Base-by-base conservation (phyloP, 2,797 vertebrate species). In the Sebastes minor region DNA sequence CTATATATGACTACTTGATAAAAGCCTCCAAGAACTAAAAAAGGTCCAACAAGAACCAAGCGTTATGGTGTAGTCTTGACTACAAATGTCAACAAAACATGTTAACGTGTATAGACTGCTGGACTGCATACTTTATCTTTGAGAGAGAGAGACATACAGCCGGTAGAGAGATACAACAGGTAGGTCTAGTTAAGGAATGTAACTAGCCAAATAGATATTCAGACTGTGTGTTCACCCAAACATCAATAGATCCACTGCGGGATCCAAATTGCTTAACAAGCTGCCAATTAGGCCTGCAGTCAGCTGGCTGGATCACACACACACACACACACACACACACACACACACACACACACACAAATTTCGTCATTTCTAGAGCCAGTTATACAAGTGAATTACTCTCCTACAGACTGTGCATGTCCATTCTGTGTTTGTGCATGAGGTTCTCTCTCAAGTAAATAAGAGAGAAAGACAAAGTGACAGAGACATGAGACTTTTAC, bases 251-350 rank as follows among this genome's bases (percentile, higher is more conserved):
- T 93, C 82, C 95, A 94, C 93, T 95, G 95, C 92, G 95, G 93
- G 92, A 95, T 96, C 96, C 95, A 97, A 96, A 97, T 96, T 95
- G 93, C 95, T 95, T 96, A 96, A 96, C 95, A 96, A 96, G 94
- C 93, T 95, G 95, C 96, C 95, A 96, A 96, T 97, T 97, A 97
- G 95, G 94, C 94, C 94, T 91, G 94, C 93, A 95, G 95, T 97
- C 95, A 96, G 94, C 95, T 97, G 95, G 94, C 96, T 96, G 95
- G 95, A 96, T 96, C 95, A 96, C 52, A 72, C 76, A 85, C 67
- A 63, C 61, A 73, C 56, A 73, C 53, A 78, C 7, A 46, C 35
- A 55, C 74, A 59, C 95, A 74, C 72, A 77, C 57, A 59, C 10
- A 52, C 52, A 59, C 4, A 35, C 28, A 65, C 30, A 63, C 95